Evolutionary conservation across 2,797 vertebrate genomes (phyloP).

Genomic region (Xiphophorus birchmanni): DNA sequence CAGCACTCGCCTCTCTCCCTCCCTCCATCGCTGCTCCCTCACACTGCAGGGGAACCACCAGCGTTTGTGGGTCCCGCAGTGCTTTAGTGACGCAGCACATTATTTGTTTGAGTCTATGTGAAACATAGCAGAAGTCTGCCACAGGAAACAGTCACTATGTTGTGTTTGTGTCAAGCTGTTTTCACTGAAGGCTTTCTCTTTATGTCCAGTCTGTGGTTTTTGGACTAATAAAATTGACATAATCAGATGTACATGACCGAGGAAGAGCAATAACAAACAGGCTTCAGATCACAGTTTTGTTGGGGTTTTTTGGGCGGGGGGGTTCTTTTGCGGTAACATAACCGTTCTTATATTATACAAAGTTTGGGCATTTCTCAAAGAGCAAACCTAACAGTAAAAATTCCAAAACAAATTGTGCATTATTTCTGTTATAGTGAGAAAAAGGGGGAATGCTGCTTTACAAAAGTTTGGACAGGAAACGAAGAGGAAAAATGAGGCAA

Average conservation of each 20-base stretch:
- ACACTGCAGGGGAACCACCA: slow-evolving; percentile 71
- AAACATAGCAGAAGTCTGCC: slow-evolving; percentile 8
- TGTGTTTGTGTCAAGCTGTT: neutral
- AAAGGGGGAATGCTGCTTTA: neutral
- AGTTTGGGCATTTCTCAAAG: neutral
- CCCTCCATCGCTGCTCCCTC: slow-evolving; percentile 65
- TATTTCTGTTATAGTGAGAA: neutral
- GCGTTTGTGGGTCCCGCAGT: slow-evolving; percentile 64
- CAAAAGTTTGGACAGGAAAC: neutral
- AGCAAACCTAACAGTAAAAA: neutral
- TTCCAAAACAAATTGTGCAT: neutral
- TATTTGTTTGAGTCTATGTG: slow-evolving; percentile 18
- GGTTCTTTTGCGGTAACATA: too few relatives aligned
- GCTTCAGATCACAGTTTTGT: neutral
- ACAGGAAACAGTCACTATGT: neutral
- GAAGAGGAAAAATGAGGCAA: neutral
- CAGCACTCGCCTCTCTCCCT: slow-evolving; percentile 34
- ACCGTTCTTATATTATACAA: neutral
- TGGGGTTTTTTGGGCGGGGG: too few relatives aligned
- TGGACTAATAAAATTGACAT: neutral
- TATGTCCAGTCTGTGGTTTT: slow-evolving; percentile 3
- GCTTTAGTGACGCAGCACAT: slow-evolving; percentile 66
- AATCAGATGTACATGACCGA: neutral
- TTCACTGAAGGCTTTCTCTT: slow-evolving; percentile 11
- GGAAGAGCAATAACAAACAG: neutral